Base-by-base conservation (phyloP, 2,797 vertebrate species). In the Meda fulgida region DNA sequence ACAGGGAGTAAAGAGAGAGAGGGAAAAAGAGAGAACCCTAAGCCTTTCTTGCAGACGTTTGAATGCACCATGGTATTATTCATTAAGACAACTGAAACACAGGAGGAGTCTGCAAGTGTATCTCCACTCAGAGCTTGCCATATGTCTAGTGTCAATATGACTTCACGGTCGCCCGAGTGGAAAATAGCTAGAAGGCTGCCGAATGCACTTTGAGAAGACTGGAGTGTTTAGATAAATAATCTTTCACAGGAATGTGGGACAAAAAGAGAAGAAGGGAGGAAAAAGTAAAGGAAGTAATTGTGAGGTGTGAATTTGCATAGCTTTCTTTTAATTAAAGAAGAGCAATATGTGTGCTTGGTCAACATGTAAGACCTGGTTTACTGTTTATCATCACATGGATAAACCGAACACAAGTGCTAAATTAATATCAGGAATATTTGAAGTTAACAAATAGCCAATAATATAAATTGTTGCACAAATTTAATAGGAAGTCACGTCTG, bases 71-170 rank as follows among this genome's bases (percentile, higher is more conserved):
- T 93, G 92, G 94, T 94, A 94, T 95, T 95, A 95, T 95, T 94
- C 94, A 95, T 94, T 94, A 94, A 94, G 94, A 95, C 94, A 95
- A 95, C 91, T 93, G 93, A 95, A 94, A 94, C 91, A 91, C 91
- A 89, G 90, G 89, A 92, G 53, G 76, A 94, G 93, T 94, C 93
- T 93, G 92, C 88, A 85, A 94, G 93, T 92, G 92, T 93, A 93
- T 95, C 94, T 94, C 92, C 89, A 92, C 94, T 93, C 92, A 93
- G 92, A 92, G 91, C 92, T 93, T 89, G 92, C 95, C 95, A 96
- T 95, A 95, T 96, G 95, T 94, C 94, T 94, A 94, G 94, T 95
- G 94, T 95, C 95, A 95, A 95, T 95, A 95, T 91, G 93, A 95
- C 94, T 96, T 95, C 94, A 95, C 90, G 93, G 93, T 95, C 92